These are phyloP conservation scores for Athripsodes cinereus DNA, from an alignment of 2,888 invertebrate species.

Conservation along the genomic window DNA sequence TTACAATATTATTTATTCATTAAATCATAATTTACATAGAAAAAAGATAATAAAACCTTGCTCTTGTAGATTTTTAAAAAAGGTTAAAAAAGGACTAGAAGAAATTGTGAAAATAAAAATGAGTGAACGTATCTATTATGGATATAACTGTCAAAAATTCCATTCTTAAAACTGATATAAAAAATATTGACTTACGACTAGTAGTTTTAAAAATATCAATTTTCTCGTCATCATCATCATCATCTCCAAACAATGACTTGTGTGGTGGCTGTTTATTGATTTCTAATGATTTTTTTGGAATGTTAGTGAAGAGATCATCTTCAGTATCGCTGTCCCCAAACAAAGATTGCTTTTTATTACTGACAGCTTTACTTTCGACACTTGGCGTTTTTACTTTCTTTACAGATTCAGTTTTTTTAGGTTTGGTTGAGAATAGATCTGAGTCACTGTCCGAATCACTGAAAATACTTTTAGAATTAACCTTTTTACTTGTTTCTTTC, in stretches of 20 bases:
- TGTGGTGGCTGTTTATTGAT: background rate
- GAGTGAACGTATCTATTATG: too few species aligned
- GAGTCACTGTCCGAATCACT: slow-evolving; percentile 16
- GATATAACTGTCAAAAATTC: too few species aligned
- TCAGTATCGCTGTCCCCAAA: slow-evolving; percentile 14
- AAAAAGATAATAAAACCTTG: too few species aligned
- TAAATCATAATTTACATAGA: too few species aligned
- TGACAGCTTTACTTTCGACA: too few species aligned
- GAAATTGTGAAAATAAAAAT: too few species aligned
- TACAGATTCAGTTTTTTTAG: background rate
- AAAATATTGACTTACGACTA: slow-evolving; percentile 1
- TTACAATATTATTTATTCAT: too few species aligned
- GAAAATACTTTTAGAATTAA: slow-evolving; percentile 8
- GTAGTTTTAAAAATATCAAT: slow-evolving; percentile 16
- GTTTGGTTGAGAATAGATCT: slow-evolving; percentile 8
- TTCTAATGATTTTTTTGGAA: slow-evolving; percentile 4
- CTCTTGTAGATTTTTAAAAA: too few species aligned
- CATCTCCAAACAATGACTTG: slow-evolving; percentile 17
- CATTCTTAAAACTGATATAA: too few species aligned
- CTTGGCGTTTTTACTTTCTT: background rate
- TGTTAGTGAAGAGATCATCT: slow-evolving; percentile 16
- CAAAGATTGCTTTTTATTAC: slow-evolving; percentile 10
- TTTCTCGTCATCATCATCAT: slow-evolving; percentile 7
- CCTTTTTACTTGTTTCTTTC: background rate
- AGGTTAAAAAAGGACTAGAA: too few species aligned